phyloP scores from a whole-genome alignment of 2,113 vertebrate species.

The Notechis scutatus region DNA sequence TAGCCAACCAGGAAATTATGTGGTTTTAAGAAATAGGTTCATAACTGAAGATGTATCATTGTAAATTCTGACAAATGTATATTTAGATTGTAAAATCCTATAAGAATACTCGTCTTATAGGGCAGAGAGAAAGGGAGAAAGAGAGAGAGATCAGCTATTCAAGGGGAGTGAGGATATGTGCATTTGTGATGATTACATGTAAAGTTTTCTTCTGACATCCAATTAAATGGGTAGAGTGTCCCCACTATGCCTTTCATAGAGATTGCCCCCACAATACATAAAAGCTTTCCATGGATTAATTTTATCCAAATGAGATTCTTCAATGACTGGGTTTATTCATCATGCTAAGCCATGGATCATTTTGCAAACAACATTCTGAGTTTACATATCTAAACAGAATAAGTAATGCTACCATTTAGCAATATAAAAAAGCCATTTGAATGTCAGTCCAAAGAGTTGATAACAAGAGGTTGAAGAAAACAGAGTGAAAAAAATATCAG shows the following conservation, averaged over 20 bases:
- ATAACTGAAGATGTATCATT: slow-evolving; percentile 21
- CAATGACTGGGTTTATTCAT: background rate
- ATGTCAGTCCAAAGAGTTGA: background rate
- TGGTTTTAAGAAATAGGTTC: slow-evolving; percentile 13
- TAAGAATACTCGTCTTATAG: too few species aligned
- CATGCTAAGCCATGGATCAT: background rate
- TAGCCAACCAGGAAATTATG: background rate
- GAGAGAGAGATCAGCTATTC: background rate
- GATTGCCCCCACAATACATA: background rate
- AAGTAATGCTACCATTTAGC: background rate
- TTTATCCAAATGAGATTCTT: background rate
- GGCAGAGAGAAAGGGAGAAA: background rate
- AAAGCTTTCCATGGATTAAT: background rate
- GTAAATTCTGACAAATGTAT: slow-evolving; percentile 29
- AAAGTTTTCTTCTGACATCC: background rate
- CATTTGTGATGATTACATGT: background rate
- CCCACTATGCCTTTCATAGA: background rate
- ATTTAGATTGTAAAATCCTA: background rate
- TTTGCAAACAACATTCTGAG: background rate
- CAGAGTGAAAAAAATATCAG: background rate
- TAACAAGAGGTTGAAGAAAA: background rate
- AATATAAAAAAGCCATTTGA: background rate
- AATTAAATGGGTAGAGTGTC: background rate
- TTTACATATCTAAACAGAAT: background rate
- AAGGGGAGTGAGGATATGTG: background rate